Evolutionary conservation across 2,797 vertebrate species (phyloP).

Genomic region (Melanotaenia nigrans): DNA sequence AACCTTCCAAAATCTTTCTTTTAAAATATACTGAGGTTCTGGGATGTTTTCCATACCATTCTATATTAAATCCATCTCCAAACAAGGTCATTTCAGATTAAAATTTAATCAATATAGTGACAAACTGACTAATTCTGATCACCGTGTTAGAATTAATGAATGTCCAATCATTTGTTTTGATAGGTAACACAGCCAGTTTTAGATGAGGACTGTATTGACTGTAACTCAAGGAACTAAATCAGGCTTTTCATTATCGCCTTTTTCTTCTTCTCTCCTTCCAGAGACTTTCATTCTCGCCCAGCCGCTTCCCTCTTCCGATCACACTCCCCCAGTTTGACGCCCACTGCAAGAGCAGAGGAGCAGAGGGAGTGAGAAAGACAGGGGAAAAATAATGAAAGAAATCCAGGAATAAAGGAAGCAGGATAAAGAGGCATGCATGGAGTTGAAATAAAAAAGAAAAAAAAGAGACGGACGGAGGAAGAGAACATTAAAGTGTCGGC

Average conservation of each 20-base stretch:
- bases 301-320: slow-evolving; percentile 78
- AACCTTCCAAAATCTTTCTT: slow-evolving; percentile 20
- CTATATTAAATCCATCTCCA: slow-evolving; percentile 8
- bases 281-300: slow-evolving; percentile 81
- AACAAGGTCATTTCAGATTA: slow-evolving; percentile 20
- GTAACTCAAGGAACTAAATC: slow-evolving; percentile 76
- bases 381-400: slow-evolving; percentile 32
- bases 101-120: slow-evolving; percentile 33
- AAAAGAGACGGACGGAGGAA: slow-evolving; percentile 55
- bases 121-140: slow-evolving; percentile 12
- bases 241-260: slow-evolving; percentile 81
- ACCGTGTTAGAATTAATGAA: slow-evolving; percentile 17
- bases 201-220: slow-evolving; percentile 56
- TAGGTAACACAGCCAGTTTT: slow-evolving; percentile 32
- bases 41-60: slow-evolving; percentile 16
- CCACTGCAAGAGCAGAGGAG: slow-evolving; percentile 76
- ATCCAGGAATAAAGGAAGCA: slow-evolving; percentile 21
- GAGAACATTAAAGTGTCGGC: slow-evolving; percentile 38
- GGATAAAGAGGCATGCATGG: slow-evolving; percentile 31
- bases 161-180: slow-evolving; percentile 47
- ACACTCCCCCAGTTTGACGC: slow-evolving; percentile 82
- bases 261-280: slow-evolving; percentile 64
- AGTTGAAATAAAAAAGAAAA: slow-evolving; percentile 51
- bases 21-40: slow-evolving; percentile 2
- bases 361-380: slow-evolving; percentile 56